Conservation (phyloP, 2,113 vertebrate species). For the Gallinago jamesoni region DNA sequence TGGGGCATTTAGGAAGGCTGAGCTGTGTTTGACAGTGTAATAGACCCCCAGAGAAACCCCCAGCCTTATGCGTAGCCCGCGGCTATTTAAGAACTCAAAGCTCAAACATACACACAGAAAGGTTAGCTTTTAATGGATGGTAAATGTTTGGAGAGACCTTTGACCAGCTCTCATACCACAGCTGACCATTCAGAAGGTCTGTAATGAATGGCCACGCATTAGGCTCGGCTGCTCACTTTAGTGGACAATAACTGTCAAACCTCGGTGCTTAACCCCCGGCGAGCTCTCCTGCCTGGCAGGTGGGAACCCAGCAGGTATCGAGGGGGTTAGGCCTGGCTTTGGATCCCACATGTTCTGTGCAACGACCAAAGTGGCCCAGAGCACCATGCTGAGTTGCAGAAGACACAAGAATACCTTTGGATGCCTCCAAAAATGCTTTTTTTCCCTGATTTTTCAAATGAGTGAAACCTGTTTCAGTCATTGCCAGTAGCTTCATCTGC, state of each 20-base stretch:
- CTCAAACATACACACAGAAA: conserved; percentile 31
- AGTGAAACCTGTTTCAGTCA: neutral
- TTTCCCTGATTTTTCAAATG: neutral
- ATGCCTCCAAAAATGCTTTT: neutral
- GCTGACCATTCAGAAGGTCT: conserved; percentile 35
- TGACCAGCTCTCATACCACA: conserved; percentile 64
- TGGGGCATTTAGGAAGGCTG: neutral
- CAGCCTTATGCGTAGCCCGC: conserved; percentile 12
- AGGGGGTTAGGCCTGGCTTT: neutral
- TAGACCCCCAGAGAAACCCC: conserved; percentile 17
- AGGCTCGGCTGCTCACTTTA: conserved; percentile 50
- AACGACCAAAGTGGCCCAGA: neutral
- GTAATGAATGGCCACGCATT: conserved; percentile 24
- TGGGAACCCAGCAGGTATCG: neutral
- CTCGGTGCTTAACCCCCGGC: neutral
- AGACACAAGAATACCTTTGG: neutral
- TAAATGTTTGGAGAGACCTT: conserved; percentile 72
- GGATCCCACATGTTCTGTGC: neutral
- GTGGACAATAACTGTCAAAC: conserved; percentile 3
- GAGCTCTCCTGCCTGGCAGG: neutral
- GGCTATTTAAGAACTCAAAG: conserved; percentile 26
- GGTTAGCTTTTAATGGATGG: conserved; percentile 69
- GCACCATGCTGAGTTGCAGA: neutral
- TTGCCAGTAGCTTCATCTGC: neutral
- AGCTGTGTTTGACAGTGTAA: neutral